Percentiles rank a stretch among this genome's conserved stretches.
Conservation (phyloP, 2,888 invertebrate species). For the Eurois occulta region DNA sequence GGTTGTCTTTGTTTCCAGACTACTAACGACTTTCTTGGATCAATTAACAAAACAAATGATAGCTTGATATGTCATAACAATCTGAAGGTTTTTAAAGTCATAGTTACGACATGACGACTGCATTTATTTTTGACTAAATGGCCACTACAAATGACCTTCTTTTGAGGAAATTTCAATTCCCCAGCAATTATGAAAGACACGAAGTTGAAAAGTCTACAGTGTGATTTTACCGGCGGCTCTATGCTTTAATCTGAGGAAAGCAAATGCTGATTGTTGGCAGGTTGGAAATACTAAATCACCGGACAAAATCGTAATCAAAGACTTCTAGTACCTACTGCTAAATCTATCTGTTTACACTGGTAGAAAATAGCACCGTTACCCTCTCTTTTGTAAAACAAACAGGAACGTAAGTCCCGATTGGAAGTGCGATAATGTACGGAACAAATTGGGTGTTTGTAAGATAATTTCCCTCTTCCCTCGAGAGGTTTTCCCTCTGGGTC, state of each 20-base stretch:
- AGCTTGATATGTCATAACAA: background rate
- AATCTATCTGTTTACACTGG: slow-evolving; percentile 8
- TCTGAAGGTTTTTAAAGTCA: background rate
- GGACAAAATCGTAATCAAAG: background rate
- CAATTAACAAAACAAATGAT: background rate
- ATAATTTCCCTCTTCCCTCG: slow-evolving; percentile 56
- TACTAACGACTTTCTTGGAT: background rate
- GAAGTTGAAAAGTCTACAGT: background rate
- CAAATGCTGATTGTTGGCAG: background rate
- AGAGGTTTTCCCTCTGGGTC: slow-evolving; percentile 48
- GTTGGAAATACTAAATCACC: background rate
- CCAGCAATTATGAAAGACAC: too few relatives aligned
- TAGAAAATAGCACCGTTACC: background rate
- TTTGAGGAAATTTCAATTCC: too few relatives aligned
- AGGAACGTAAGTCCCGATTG: slow-evolving; percentile 32
- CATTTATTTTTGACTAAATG: background rate
- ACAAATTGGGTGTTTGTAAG: slow-evolving; percentile 63
- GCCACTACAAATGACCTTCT: background rate
- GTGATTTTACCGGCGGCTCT: background rate
- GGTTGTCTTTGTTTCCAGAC: slow-evolving; percentile 15
- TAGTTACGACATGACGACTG: background rate
- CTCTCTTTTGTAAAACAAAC: slow-evolving; percentile 38
- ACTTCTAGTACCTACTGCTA: background rate
- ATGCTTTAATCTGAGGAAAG: background rate
- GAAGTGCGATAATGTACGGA: slow-evolving; percentile 44